Evolutionary conservation across 2,113 vertebrate genomes (phyloP).

Genomic region (Corythaixoides concolor): DNA sequence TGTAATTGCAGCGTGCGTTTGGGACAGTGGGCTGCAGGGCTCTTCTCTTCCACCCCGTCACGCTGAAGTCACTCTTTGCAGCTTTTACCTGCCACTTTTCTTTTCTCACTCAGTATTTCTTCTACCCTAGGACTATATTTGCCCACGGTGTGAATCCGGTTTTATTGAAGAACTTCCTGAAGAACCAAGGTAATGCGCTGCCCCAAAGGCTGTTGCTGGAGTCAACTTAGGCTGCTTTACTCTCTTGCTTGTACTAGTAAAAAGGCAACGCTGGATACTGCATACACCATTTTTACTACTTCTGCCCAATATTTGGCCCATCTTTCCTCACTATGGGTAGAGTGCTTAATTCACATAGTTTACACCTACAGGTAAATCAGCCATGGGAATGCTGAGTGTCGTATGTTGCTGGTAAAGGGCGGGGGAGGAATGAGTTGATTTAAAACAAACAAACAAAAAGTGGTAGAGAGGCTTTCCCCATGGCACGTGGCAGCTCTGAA

Average conservation of each 20-base stretch:
- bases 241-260: not conserved
- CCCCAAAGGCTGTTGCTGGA: not conserved
- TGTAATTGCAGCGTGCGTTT: fast-evolving
- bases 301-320: not conserved
- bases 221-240: not conserved
- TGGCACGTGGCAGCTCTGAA: not conserved
- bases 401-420: fast-evolving
- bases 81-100: not conserved
- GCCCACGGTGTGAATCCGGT: slow-evolving; percentile 92
- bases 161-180: slow-evolving; percentile 95
- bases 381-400: not conserved
- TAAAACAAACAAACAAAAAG: not conserved
- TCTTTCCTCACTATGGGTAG: not conserved
- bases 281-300: fast-evolving
- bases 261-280: not conserved
- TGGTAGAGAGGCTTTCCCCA: not conserved
- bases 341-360: not conserved
- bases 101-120: not conserved
- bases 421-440: not conserved
- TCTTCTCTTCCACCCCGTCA: not conserved
- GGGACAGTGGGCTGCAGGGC: not conserved
- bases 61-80: not conserved
- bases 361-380: not conserved
- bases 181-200: slow-evolving; percentile 83
- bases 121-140: slow-evolving; percentile 87